Percentiles rank a stretch among this genome's conserved stretches.
Conservation (phyloP, 2,797 vertebrate species). For the Accipiter superciliosus region DNA sequence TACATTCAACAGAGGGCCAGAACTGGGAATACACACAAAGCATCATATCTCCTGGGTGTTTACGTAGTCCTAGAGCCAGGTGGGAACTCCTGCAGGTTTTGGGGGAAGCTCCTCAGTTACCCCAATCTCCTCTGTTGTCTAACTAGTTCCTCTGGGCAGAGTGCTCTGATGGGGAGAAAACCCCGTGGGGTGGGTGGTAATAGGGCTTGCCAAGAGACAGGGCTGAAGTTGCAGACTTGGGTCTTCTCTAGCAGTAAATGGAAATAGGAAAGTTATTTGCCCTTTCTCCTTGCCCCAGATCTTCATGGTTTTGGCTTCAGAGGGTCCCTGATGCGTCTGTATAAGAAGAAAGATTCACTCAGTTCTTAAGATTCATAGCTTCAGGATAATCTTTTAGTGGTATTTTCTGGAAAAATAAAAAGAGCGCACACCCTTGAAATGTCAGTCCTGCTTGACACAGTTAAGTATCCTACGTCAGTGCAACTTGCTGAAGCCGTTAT, state of each 20-base stretch:
- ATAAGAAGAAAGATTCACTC: neutral
- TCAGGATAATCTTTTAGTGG: neutral
- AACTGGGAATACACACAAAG: neutral
- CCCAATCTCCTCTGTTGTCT: neutral
- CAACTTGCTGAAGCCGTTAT: neutral
- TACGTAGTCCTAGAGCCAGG: neutral
- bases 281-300: neutral
- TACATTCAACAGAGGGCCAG: neutral
- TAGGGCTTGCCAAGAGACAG: neutral
- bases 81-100: neutral
- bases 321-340: neutral
- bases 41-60: neutral
- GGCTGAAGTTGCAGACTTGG: neutral
- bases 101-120: neutral
- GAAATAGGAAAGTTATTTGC: neutral
- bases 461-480: neutral
- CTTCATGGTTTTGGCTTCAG: neutral
- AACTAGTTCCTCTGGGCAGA: neutral
- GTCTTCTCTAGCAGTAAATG: neutral
- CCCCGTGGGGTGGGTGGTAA: accelerated
- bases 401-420: neutral
- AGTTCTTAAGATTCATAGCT: neutral
- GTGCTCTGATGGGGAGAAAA: neutral
- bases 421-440: neutral
- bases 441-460: neutral